Percentiles rank a stretch among this genome's conserved stretches.
Conservation (phyloP, 2,113 vertebrate species). For the Cygnus atratus region DNA sequence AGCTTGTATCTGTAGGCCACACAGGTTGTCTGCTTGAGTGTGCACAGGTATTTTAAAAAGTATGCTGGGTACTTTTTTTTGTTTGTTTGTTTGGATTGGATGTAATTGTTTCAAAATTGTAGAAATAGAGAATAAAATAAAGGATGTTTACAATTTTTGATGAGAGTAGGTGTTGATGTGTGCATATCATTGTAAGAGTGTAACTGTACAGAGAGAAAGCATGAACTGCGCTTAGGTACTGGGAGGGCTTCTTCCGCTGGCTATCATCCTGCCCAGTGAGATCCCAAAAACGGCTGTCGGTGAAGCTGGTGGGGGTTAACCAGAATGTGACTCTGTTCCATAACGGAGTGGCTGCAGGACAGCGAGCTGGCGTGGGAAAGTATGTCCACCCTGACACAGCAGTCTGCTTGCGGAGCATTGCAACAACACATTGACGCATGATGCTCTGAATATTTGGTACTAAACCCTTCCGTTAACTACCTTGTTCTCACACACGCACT, state of each 20-base stretch:
- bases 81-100: background rate
- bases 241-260: background rate
- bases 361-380: background rate
- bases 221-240: background rate
- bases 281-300: background rate
- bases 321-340: accelerated
- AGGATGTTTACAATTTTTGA: background rate
- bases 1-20: background rate
- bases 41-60: background rate
- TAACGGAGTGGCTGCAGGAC: background rate
- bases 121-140: background rate
- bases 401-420: background rate
- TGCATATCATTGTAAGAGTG: background rate
- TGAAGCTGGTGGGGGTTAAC: background rate
- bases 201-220: background rate
- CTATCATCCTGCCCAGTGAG: background rate
- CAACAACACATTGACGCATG: background rate
- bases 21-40: accelerated
- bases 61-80: accelerated
- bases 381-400: background rate
- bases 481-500: accelerated
- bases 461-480: background rate
- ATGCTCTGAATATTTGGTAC: background rate
- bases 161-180: background rate
- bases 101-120: background rate